These are phyloP conservation scores for Cinclus cinclus DNA, from an alignment of 2,113 vertebrate species.

Conservation along the genomic window DNA sequence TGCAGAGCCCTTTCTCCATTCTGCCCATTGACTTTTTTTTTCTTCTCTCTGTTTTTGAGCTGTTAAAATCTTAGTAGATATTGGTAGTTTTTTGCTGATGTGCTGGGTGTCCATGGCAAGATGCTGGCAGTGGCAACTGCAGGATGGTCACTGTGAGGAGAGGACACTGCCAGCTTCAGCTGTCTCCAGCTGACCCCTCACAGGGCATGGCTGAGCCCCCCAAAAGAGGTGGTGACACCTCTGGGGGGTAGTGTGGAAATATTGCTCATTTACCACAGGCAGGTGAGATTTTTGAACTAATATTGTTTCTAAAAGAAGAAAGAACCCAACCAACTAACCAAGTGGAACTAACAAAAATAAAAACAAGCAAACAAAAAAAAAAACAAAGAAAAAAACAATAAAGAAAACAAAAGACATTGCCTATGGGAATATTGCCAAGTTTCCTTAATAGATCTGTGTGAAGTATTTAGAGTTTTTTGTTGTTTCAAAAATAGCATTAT, in stretches of 20 bases:
- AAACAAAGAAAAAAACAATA: not conserved
- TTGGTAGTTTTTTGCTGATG: not conserved
- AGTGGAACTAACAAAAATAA: too few relatives aligned
- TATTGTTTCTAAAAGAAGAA: not conserved
- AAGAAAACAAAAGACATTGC: not conserved
- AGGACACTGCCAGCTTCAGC: not conserved
- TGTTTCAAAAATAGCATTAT: not conserved
- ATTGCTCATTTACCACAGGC: not conserved
- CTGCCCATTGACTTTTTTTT: not conserved
- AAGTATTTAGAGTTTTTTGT: not conserved
- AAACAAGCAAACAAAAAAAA: not conserved
- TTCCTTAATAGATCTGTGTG: not conserved
- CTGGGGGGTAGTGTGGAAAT: not conserved
- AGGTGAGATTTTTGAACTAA: not conserved
- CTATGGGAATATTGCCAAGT: not conserved
- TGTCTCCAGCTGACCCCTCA: fast-evolving
- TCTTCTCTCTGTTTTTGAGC: not conserved
- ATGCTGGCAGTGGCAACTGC: fast-evolving
- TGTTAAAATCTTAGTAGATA: not conserved
- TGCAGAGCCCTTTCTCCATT: not conserved
- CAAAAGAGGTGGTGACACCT: not conserved
- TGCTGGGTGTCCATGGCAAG: fast-evolving
- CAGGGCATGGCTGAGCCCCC: fast-evolving
- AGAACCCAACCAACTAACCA: too few relatives aligned
- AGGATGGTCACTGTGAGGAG: not conserved